Evolutionary conservation across 1,140 invertebrate species (phyloP).

Genomic region (Temnothorax nylanderi): DNA sequence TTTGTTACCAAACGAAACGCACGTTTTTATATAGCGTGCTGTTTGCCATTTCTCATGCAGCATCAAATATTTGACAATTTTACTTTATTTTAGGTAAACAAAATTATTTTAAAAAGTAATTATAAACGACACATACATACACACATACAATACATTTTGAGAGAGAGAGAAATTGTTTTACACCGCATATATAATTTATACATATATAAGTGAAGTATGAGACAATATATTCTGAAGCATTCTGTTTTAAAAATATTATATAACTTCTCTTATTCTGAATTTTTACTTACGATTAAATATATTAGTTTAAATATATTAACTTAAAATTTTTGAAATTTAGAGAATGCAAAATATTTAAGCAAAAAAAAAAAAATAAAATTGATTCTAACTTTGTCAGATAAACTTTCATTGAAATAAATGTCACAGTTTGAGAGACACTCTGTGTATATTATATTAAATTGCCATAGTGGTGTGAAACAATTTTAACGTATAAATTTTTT

Average conservation of each 20-base stretch:
- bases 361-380: background rate
- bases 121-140: background rate
- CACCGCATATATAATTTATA: background rate
- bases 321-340: background rate
- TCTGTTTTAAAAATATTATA: background rate
- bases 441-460: background rate
- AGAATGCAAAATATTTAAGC: background rate
- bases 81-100: background rate
- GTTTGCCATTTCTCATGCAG: background rate
- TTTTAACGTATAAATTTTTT: slow-evolving; percentile 8
- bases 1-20: background rate
- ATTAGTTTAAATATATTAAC: background rate
- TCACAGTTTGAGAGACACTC: background rate
- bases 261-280: background rate
- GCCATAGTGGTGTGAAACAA: background rate
- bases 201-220: background rate
- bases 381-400: background rate
- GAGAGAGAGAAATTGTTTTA: background rate
- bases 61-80: background rate
- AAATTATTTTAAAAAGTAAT: background rate
- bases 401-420: background rate
- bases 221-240: background rate
- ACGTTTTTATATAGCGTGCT: background rate
- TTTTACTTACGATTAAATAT: background rate
- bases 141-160: background rate